These are phyloP conservation scores for Microtus montanus DNA, from an alignment of 2,113 vertebrate genomes.

Conservation along the genomic window DNA sequence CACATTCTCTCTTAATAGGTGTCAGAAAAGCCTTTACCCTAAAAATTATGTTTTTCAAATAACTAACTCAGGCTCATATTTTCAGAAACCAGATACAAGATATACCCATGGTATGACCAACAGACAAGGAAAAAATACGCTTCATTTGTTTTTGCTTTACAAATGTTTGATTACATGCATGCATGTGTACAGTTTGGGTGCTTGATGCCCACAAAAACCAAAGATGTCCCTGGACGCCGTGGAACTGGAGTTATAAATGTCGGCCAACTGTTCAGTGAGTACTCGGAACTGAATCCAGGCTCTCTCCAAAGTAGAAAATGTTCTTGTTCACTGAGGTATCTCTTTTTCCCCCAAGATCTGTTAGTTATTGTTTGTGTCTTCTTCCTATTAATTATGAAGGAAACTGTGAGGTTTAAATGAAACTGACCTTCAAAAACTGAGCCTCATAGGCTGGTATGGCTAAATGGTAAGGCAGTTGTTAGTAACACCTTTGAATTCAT, in stretches of 20 bases:
- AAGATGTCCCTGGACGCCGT: neutral
- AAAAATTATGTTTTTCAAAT: neutral
- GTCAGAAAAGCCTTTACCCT: neutral
- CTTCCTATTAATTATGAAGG: neutral
- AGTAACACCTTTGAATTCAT: neutral
- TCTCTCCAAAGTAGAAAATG: neutral
- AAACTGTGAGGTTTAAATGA: neutral
- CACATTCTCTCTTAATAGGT: neutral
- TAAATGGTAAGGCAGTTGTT: neutral
- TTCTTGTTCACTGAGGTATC: neutral
- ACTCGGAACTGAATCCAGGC: neutral
- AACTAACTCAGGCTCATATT: neutral
- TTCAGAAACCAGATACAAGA: neutral
- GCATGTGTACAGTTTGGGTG: neutral
- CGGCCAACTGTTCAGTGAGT: neutral
- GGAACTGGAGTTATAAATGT: neutral
- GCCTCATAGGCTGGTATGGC: neutral
- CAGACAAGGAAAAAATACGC: neutral
- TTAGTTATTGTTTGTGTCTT: neutral
- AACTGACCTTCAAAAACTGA: neutral
- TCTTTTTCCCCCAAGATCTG: neutral
- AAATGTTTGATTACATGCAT: neutral
- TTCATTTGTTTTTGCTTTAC: neutral
- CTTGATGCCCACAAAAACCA: neutral
- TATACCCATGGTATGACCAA: neutral